phyloP scores from a whole-genome alignment of 2,888 invertebrate genomes.

The Watsonalla binaria region DNA sequence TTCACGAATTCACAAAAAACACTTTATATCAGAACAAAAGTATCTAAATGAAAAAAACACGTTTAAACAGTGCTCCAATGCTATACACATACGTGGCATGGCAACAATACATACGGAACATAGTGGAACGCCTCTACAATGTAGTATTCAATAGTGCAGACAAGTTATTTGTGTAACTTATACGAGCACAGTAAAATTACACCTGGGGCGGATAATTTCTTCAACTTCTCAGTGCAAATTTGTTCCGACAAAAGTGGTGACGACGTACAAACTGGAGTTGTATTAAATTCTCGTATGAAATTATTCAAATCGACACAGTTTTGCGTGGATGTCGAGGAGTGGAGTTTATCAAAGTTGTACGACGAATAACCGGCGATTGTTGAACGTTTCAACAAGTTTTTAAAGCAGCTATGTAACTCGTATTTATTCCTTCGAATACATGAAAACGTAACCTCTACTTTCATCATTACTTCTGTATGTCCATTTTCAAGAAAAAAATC shows the following conservation, averaged over 20 bases:
- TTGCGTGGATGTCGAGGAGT: constrained; percentile 34
- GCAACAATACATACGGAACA: too few species aligned
- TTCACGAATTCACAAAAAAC: too few species aligned
- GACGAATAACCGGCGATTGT: constrained; percentile 57
- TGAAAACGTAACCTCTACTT: constrained; percentile 46
- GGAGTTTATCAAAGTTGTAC: constrained; percentile 56
- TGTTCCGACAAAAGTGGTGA: constrained; percentile 8
- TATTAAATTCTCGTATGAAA: constrained; percentile 27
- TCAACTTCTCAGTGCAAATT: constrained; percentile 2
- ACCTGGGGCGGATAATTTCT: background rate
- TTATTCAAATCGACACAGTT: constrained; percentile 47
- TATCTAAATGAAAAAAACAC: too few species aligned
- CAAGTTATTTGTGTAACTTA: background rate
- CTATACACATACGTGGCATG: too few species aligned
- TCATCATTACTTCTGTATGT: too few species aligned
- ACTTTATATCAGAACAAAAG: too few species aligned
- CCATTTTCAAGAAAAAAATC: too few species aligned
- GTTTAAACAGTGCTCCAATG: too few species aligned
- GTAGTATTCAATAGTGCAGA: too few species aligned
- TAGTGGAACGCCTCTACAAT: too few species aligned
- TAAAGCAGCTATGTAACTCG: constrained; percentile 63
- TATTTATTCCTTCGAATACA: constrained; percentile 55
- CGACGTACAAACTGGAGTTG: constrained; percentile 16
- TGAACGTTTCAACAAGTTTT: constrained; percentile 57
- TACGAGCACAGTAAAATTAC: background rate